Evolutionary conservation across 2,113 vertebrate genomes (phyloP), one percentile per base, ranked within the genome.

Genomic region (Phycodurus eques): DNA sequence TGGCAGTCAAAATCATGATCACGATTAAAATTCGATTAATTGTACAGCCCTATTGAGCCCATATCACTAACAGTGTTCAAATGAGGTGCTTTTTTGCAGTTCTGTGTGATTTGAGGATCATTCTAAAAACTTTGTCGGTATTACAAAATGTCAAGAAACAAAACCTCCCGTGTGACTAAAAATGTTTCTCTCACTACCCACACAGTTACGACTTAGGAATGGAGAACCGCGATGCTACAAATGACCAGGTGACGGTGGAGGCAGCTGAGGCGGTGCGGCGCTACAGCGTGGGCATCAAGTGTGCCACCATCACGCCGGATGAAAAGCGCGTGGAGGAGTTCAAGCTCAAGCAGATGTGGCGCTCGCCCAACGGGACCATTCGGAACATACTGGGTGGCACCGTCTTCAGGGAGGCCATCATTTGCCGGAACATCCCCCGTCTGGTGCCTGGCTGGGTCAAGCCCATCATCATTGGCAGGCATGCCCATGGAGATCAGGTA

Each of bases 301-400:
- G 97, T 62, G 98, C 97, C 76, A 99, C 97, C 72, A 99, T 98
- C 90, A 99, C 96, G 15, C 98, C 98, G 0, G 98, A 99, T 47
- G 98, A 99, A 91, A 96, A 96, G 0, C 94, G 97, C 2, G 95
- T 98, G 61, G 96, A 97, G 81, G 97, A 99, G 87, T 99, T 99
- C 91, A 96, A 96, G 78, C 70, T 99, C 39, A 99, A 98, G 87
- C 93, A 97, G 87, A 99, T 99, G 98, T 98, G 98, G 98, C 96
- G 96, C 54, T 99, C 98, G 0, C 98, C 98, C 22, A 99, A 99
- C 19, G 98, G 98, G 49, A 99, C 98, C 77, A 98, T 99, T 86
- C 92, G 98, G 22, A 99, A 99, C 88, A 98, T 99, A 89, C 90
- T 99, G 5, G 97, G 98, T 10, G 98, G 97, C 69, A 99, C 98